Base-by-base conservation (phyloP, 2,113 vertebrate species). In the Protobothrops mucrosquamatus region DNA sequence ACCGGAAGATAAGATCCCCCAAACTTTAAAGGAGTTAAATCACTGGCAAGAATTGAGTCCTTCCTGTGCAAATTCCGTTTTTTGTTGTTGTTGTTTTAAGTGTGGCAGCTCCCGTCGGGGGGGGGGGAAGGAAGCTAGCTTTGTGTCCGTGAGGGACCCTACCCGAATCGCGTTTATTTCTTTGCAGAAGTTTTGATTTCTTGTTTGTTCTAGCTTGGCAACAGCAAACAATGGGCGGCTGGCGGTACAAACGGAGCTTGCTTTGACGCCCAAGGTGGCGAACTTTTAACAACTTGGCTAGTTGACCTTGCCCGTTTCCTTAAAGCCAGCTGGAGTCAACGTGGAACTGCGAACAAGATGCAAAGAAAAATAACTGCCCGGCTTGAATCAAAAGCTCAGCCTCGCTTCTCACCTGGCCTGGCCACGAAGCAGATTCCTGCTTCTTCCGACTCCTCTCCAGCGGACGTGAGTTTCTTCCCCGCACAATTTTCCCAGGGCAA, bases 91-190 rank as follows among this genome's bases (percentile, higher is more conserved):
- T 52, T 23, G 12, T 56, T 64, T 39, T 74, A 39, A 74, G n/a
- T 74, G n/a, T 0, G 0, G 69, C 1, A 1, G n/a, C 69, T 74
- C n/a, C 69, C 6, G 2, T 18, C n/a, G 3, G 15, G 6, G 57
- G 23, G 57, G 2, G 23, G 23, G 7, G 4, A 14, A 15, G 5
- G 64, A 6, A 34, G 29, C 64, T 15, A 34, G 69, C 5, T 34
- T 74, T 15, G n/a, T 15, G n/a, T 18, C 2, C 2, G 0, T 0
- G 14, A 34, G 46, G 46, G n/a, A 20, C n/a, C 14, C 6, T 34
- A 18, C 18, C 5, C 2, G 6, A 20, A 39, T 18, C 69, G 5
- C 14, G 4, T 69, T 34, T n/a, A 15, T 69, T 64, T 34, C 64
- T 14, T 69, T 69, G n/a, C 6, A 34, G 12, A 69, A 34, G 29